phyloP scores from a whole-genome alignment of 2,888 invertebrate genomes.

The Leucania comma region DNA sequence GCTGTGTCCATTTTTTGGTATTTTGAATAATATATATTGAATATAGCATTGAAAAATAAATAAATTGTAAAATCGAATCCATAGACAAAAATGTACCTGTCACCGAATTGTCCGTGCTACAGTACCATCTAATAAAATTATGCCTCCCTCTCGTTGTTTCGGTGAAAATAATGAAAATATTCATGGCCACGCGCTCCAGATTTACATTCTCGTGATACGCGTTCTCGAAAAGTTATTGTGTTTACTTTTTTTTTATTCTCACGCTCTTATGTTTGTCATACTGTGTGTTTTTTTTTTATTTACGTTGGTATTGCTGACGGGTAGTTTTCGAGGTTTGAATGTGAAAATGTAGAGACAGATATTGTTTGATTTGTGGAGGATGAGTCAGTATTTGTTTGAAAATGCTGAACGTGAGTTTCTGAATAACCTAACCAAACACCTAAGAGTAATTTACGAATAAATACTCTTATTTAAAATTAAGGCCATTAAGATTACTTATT shows the following conservation, averaged over 20 bases:
- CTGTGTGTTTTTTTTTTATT: conserved; percentile 30
- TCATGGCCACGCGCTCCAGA: conserved; percentile 74
- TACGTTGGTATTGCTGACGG: conserved; percentile 4
- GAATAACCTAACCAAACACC: neutral
- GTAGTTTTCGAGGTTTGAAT: conserved; percentile 4
- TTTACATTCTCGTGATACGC: conserved; percentile 68
- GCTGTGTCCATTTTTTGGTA: neutral
- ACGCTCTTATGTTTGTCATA: conserved; percentile 30
- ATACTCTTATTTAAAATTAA: neutral
- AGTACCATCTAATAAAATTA: conserved; percentile 50
- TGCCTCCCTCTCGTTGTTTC: conserved; percentile 46
- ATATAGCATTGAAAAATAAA: neutral
- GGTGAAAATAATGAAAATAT: conserved; percentile 74
- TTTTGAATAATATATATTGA: too few species aligned
- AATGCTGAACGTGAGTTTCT: neutral
- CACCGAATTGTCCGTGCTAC: neutral
- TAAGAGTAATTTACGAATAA: neutral
- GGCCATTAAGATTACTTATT: neutral
- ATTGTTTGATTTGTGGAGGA: neutral
- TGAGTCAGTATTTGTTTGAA: neutral
- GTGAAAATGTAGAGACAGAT: neutral
- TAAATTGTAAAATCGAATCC: neutral
- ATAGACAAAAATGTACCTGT: conserved; percentile 12
- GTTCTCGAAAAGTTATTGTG: conserved; percentile 63
- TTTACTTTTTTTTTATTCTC: conserved; percentile 59